Percentiles rank a stretch among this genome's conserved stretches.
Conservation (phyloP, 2,888 invertebrate genomes). For the Tachina lurida region DNA sequence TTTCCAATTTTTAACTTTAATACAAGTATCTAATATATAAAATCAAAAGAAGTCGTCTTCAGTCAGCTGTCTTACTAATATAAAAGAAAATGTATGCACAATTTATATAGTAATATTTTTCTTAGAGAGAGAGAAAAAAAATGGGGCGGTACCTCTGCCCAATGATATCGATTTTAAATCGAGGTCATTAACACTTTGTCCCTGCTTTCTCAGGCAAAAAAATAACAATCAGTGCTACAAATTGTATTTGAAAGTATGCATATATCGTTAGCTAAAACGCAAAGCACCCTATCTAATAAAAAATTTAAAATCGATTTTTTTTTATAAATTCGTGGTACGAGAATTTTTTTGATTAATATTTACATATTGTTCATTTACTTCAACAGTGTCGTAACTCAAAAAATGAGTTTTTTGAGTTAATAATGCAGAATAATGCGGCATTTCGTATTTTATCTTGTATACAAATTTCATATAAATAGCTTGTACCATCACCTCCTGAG, state of each 20-base stretch:
- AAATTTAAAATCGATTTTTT: too few relatives aligned
- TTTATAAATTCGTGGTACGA: too few relatives aligned
- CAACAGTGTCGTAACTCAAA: too few relatives aligned
- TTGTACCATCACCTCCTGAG: too few relatives aligned
- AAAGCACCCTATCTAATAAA: too few relatives aligned
- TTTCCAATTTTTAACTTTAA: not conserved
- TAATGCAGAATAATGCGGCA: too few relatives aligned
- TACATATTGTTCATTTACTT: too few relatives aligned
- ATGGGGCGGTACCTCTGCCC: constrained; percentile 6
- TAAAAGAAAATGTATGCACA: constrained; percentile 27
- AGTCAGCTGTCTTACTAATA: not conserved
- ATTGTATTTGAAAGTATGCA: constrained; percentile 1
- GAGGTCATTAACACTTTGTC: constrained; percentile 40
- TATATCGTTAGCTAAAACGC: too few relatives aligned
- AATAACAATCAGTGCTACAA: not conserved
- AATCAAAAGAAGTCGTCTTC: not conserved
- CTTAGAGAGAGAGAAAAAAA: not conserved
- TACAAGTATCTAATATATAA: not conserved
- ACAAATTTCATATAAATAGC: too few relatives aligned
- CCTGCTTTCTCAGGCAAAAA: not conserved
- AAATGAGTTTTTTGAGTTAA: too few relatives aligned
- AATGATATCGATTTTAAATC: constrained; percentile 1
- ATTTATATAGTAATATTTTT: not conserved
- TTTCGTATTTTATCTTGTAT: too few relatives aligned
- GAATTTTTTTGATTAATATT: too few relatives aligned